Conservation (phyloP, 2,797 vertebrate genomes). For the Cheirogaleus major region DNA sequence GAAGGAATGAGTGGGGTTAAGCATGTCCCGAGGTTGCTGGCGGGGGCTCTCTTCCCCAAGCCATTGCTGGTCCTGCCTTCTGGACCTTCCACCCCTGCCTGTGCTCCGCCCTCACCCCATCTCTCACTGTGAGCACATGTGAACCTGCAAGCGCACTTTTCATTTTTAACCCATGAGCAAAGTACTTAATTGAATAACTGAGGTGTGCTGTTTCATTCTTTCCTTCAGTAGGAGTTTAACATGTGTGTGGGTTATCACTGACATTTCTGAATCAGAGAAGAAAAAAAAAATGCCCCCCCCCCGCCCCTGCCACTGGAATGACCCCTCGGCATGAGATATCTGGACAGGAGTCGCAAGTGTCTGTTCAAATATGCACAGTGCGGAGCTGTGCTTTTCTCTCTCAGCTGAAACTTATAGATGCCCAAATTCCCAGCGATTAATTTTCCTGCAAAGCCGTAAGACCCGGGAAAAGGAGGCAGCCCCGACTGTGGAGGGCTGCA, state of each 20-base stretch:
- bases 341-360: background rate
- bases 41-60: fast-evolving
- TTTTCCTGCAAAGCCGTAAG: background rate
- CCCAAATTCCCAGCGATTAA: background rate
- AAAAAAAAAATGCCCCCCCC: background rate
- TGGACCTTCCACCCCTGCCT: fast-evolving
- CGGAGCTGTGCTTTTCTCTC: background rate
- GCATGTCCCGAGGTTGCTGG: fast-evolving
- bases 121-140: fast-evolving
- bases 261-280: background rate
- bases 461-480: background rate
- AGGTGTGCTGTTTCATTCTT: background rate
- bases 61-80: fast-evolving
- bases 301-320: background rate
- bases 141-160: fast-evolving
- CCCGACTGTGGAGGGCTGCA: fast-evolving
- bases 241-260: background rate
- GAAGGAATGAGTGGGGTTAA: fast-evolving
- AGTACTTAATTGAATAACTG: background rate
- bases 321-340: too few relatives aligned
- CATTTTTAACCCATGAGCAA: background rate
- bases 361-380: background rate
- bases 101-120: fast-evolving
- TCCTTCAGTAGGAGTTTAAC: background rate
- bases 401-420: background rate